Conservation (phyloP, 2,797 vertebrate species). For the Mormyrops boulengeri region DNA sequence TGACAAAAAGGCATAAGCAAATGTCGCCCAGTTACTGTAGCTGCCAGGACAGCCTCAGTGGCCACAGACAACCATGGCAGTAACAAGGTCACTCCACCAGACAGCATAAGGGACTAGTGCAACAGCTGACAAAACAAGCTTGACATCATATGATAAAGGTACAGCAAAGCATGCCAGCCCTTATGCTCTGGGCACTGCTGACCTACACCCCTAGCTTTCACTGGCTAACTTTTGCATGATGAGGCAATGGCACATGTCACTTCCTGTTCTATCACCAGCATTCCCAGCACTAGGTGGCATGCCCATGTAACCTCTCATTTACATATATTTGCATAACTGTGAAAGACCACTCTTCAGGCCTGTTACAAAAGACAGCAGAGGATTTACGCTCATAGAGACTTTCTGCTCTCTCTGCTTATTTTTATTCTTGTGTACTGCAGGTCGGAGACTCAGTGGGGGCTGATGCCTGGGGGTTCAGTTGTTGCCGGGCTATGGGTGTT, state of each 20-base stretch:
- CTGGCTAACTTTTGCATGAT: background rate
- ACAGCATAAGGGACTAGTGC: conserved; percentile 11
- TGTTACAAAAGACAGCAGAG: conserved; percentile 16
- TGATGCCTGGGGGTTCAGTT: background rate
- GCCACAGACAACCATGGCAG: background rate
- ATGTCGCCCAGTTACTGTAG: background rate
- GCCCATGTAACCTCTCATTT: conserved; percentile 23
- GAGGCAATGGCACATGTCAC: conserved; percentile 27
- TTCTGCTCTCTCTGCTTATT: conserved; percentile 12
- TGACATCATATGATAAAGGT: conserved; percentile 9
- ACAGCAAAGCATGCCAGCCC: background rate
- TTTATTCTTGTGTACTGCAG: conserved; percentile 17
- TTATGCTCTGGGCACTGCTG: conserved; percentile 1
- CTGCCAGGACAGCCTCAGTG: background rate
- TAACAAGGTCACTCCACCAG: conserved; percentile 2
- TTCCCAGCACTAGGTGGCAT: conserved; percentile 22
- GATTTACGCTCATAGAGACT: conserved; percentile 11
- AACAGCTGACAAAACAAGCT: conserved; percentile 12
- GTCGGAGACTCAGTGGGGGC: background rate
- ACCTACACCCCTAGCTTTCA: background rate
- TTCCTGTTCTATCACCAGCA: conserved; percentile 24
- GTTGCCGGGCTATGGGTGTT: background rate
- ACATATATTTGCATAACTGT: conserved; percentile 32
- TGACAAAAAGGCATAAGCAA: background rate
- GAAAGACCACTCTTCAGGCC: conserved; percentile 12